Conservation (phyloP, 1,140 invertebrate genomes). For the Acyrthosiphon pisum region DNA sequence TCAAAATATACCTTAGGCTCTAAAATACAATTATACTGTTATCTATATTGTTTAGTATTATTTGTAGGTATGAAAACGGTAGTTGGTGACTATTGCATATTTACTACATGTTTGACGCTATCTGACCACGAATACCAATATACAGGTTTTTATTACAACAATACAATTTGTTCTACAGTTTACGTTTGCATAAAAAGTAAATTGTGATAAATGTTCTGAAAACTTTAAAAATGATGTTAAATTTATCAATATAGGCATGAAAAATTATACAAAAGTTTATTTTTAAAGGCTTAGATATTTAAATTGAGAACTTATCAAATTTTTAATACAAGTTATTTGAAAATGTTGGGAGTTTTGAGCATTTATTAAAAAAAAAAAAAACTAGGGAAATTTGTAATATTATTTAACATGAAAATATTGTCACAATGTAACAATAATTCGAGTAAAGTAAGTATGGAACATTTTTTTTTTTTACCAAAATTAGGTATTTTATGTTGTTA, state of each 20-base stretch:
- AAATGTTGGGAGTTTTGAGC: neutral
- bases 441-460: no score
- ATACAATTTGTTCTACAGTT: neutral
- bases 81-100: no score
- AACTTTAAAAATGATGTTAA: neutral
- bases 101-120: no score
- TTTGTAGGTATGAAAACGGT: no score
- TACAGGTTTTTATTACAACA: neutral
- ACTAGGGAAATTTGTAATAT: neutral
- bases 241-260: neutral
- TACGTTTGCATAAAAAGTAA: neutral
- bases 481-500: neutral
- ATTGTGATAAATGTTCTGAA: no score
- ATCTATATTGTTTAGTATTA: no score
- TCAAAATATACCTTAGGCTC: no score
- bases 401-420: neutral
- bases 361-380: neutral
- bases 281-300: neutral
- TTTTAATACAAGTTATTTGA: neutral
- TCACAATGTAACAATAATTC: no score
- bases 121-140: no score
- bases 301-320: neutral
- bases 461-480: neutral
- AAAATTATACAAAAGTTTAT: neutral
- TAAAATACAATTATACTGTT: no score